Evolutionary conservation across 2,797 vertebrate genomes (phyloP), one percentile per base, ranked within the genome.

Genomic region (Tadarida brasiliensis): DNA sequence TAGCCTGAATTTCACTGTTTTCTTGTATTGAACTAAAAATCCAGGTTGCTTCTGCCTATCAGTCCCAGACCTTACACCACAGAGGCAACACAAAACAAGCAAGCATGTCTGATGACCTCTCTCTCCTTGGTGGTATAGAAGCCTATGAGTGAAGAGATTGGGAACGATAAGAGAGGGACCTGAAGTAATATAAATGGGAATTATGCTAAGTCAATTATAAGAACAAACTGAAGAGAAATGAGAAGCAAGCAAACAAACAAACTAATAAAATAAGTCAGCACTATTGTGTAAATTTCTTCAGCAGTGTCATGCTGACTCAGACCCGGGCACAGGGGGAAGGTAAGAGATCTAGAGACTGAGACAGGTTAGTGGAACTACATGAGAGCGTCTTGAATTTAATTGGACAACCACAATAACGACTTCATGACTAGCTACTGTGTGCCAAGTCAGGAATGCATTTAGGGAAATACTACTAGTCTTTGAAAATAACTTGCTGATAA

Each of bases 401-500:
- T 84, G 26, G 68, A 26, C 49, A 65, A 76, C 59, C 30, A 67
- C 28, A 71, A 17, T 83, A 81, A 68, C 59, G 33, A 76, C 20
- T 49, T 54, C 35, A 24, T 61, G 26, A 49, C 35, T 44, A 35
- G 10, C 5, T 20, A 30, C 19, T 47, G 2, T 39, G 17, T 80
- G 35, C 5, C 12, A 65, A 76, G 57, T 68, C 70, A 76, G 22
- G 15, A 54, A 74, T 28, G 1, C 22, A 33, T 33, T 89, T 51
- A 73, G 56, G 28, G 22, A 81, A 93, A 91, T 73, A 63, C 5
- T 49, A 85, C 17, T 70, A 24, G 11, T 76, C 39, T 83, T 78
- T 83, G 35, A 14, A 91, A 92, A 90, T 78, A 84, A 90, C 49
- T 97, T 73, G 19, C 28, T 82, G 44, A 89, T 73, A 71, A 57